A percentile compares a stretch with the other conserved stretches of the same genome.
Conservation (phyloP, 2,888 invertebrate species). For the Scaptomyza reducta region DNA sequence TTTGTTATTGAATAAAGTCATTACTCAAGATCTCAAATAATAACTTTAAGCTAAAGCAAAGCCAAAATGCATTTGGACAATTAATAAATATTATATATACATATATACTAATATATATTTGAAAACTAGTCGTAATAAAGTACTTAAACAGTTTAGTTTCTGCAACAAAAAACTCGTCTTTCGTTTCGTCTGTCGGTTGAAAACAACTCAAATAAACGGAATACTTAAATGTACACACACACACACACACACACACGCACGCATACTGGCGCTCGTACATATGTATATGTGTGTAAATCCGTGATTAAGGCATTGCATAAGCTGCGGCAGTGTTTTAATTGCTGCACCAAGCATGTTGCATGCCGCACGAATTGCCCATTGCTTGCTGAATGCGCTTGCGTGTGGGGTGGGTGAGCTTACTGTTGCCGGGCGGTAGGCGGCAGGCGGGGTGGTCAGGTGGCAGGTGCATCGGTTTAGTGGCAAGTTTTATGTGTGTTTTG, state of each 20-base stretch:
- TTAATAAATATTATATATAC: conserved; percentile 1
- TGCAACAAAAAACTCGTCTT: neutral
- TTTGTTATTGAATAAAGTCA: neutral
- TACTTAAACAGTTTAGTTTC: conserved; percentile 43
- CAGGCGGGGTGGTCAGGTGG: neutral
- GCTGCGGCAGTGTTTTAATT: conserved; percentile 56
- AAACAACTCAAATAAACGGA: conserved; percentile 27
- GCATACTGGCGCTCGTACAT: neutral
- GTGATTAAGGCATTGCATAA: conserved; percentile 54
- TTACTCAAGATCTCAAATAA: neutral
- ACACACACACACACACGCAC: neutral
- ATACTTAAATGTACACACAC: neutral
- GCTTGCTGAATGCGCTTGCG: conserved; percentile 19
- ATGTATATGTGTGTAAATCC: conserved; percentile 38
- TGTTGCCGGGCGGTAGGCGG: neutral
- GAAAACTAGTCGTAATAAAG: conserved; percentile 39
- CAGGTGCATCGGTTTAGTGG: neutral
- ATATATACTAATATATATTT: conserved; percentile 19
- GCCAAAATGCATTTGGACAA: conserved; percentile 19
- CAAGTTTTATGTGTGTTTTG: conserved; percentile 34
- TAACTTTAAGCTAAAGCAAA: neutral
- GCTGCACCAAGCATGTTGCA: conserved; percentile 59
- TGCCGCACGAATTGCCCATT: conserved; percentile 62
- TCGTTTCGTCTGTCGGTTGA: conserved; percentile 13
- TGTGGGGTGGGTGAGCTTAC: neutral